Evolutionary conservation across 2,113 vertebrate species (phyloP).

Genomic region (Tympanuchus pallidicinctus): DNA sequence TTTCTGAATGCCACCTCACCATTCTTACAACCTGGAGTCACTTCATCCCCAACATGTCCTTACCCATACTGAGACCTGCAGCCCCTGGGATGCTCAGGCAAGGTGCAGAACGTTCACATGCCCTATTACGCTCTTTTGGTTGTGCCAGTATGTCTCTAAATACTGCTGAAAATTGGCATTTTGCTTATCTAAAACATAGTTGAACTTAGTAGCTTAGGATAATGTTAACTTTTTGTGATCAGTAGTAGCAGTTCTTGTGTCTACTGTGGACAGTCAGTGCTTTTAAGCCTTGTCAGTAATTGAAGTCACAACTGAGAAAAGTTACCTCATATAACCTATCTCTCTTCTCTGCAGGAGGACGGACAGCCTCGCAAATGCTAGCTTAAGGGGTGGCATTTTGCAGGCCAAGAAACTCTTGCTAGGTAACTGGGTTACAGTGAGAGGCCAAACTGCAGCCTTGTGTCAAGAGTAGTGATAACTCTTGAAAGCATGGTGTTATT

Average conservation of each 20-base stretch:
- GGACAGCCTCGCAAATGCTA: not conserved
- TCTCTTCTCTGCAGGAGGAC: not conserved
- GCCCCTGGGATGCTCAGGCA: not conserved
- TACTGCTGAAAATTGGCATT: not conserved
- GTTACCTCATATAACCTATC: not conserved
- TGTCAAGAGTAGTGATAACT: not conserved
- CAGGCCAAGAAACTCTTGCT: rapidly evolving
- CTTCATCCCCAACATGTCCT: not conserved
- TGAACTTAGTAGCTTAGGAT: slow-evolving; percentile 47
- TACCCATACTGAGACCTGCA: not conserved
- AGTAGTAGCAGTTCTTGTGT: slow-evolving; percentile 13
- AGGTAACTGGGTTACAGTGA: not conserved
- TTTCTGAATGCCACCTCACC: not conserved
- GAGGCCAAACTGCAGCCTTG: not conserved
- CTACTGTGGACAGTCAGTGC: not conserved
- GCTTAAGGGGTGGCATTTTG: not conserved
- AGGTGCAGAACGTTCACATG: not conserved
- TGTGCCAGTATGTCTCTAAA: not conserved
- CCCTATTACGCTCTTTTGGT: not conserved
- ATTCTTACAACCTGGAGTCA: not conserved
- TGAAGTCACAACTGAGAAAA: slow-evolving; percentile 13
- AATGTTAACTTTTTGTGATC: slow-evolving; percentile 3
- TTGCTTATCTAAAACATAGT: slow-evolving; percentile 29
- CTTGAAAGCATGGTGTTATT: not conserved
- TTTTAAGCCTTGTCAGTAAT: not conserved